Conservation (phyloP, 2,888 invertebrate species). For the Meloe dianella region DNA sequence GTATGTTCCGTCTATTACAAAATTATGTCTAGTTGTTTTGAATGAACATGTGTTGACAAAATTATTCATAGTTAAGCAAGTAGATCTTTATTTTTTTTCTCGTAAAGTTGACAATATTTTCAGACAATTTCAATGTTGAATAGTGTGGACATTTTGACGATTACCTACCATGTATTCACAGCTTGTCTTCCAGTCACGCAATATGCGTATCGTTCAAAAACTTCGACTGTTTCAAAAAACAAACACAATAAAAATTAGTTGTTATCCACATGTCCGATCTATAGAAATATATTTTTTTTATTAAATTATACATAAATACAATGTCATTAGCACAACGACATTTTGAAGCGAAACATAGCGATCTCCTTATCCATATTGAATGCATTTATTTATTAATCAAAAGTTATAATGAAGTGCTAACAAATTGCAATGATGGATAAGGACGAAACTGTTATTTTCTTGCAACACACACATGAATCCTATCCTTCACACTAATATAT, state of each 20-base stretch:
- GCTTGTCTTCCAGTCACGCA: slow-evolving; percentile 45
- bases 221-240: slow-evolving; percentile 37
- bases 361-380: not conserved
- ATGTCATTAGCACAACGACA: slow-evolving; percentile 12
- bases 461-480: not conserved
- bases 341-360: not conserved
- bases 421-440: not conserved
- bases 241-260: slow-evolving; percentile 39
- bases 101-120: slow-evolving; percentile 31
- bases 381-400: slow-evolving; percentile 3
- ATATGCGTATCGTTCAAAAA: slow-evolving; percentile 36
- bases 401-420: not conserved
- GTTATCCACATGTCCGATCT: slow-evolving; percentile 39
- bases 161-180: slow-evolving; percentile 45
- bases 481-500: too few species aligned
- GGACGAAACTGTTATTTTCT: not conserved
- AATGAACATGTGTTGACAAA: slow-evolving; percentile 8
- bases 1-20: not conserved
- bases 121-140: slow-evolving; percentile 20
- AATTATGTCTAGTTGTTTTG: not conserved
- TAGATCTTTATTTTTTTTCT: slow-evolving; percentile 18
- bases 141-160: slow-evolving; percentile 36
- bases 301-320: slow-evolving; percentile 7
- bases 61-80: slow-evolving; percentile 2
- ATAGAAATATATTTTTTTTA: slow-evolving; percentile 1